Evolutionary conservation across 2,113 vertebrate species (phyloP).

Genomic region (Euleptes europaea): DNA sequence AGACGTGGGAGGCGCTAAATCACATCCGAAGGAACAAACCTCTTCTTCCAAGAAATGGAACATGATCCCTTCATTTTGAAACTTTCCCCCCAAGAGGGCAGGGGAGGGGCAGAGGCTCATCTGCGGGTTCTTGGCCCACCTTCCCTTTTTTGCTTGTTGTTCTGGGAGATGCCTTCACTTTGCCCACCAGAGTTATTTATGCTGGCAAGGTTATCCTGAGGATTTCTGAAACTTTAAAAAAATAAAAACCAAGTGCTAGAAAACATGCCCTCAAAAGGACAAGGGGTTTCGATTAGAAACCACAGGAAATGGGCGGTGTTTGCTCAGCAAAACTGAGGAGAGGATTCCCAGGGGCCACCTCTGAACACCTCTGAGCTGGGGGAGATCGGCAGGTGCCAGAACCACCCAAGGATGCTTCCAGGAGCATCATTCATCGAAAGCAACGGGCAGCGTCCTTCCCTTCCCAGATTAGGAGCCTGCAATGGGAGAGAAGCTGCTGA

Average conservation of each 20-base stretch:
- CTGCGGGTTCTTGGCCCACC: not conserved
- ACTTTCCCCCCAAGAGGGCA: not conserved
- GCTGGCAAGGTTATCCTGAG: not conserved
- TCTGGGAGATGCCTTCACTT: conserved; percentile 11
- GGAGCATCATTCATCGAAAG: too few relatives aligned
- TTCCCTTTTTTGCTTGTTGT: conserved; percentile 22
- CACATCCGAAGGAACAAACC: conserved; percentile 44
- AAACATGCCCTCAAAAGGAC: not conserved
- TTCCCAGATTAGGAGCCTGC: not conserved
- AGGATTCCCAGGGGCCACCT: not conserved
- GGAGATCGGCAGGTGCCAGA: not conserved
- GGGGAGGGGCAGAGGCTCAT: not conserved
- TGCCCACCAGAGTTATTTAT: not conserved
- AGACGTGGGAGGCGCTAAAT: conserved; percentile 15
- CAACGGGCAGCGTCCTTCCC: not conserved
- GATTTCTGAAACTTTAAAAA: not conserved
- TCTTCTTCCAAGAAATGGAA: conserved; percentile 53
- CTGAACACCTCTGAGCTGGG: too few relatives aligned
- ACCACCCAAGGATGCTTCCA: too few relatives aligned
- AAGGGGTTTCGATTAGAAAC: not conserved
- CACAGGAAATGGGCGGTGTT: too few relatives aligned
- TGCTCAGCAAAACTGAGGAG: not conserved
- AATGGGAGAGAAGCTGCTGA: not conserved
- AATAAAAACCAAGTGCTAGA: rapidly evolving
- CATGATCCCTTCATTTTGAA: conserved; percentile 46